Evolutionary conservation across 2,113 vertebrate species (phyloP), one percentile per base, ranked within the genome.

Genomic region (Nestor notabilis): DNA sequence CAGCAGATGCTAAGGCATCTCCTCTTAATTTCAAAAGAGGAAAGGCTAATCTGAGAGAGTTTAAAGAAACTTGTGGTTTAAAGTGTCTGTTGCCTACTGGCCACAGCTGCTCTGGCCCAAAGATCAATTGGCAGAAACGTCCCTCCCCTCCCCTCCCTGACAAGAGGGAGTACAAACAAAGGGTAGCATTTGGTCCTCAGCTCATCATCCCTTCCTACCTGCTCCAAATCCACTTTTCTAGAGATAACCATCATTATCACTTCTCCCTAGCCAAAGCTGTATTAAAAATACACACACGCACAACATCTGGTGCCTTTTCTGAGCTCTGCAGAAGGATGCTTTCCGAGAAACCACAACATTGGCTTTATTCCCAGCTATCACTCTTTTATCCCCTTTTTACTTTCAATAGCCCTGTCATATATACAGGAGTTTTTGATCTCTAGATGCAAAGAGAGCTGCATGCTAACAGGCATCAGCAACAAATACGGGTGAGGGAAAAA

Each of bases 341-440:
- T 96, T 95, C 35, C 55, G 86, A 96, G 89, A 92, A 96, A 89
- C 82, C 79, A 72, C 74, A 96, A 76, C 77, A 47, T 33, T 89
- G 87, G 76, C 90, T 95, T 95, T 94, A 94, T 96, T 97, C 97
- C 97, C 93, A 94, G 83, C 60, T 91, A 96, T 93, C 89, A 74
- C 23, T 71, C 92, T 96, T 95, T 96, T 86, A 92, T 93, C 66
- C 91, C 43, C 63, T 69, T 95, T 97, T 93, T 82, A 91, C 50
- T 84, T 95, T 87, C 88, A 96, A 95, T 89, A 94, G 39, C 46
- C 43, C 64, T 95, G 85, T 90, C 72, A 82, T 65, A 80, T 9
- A 3, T 50, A 60, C 61, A 83, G 89, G 69, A 96, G 84, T 95
- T 96, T 97, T 96, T 95, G 89, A 95, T 96, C 95, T 92, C 83